Evolutionary conservation across 2,113 vertebrate genomes (phyloP), one percentile per base, ranked within the genome.

Genomic region (Oxyura jamaicensis): DNA sequence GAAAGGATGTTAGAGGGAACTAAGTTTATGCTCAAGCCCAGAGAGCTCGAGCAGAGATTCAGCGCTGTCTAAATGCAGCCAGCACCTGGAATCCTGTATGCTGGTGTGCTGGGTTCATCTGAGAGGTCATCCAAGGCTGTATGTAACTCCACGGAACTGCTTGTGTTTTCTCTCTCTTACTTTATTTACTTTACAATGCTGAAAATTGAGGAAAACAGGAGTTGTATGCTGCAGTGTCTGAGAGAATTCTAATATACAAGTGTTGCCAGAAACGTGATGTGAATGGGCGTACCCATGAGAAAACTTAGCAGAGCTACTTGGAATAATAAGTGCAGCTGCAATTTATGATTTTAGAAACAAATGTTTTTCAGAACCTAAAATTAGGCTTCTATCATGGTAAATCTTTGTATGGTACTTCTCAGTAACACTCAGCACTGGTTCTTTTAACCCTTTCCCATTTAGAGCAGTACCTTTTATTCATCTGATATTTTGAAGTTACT

Each of bases 271-370:
- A 90, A 71, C 63, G 22, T 5, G 2, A 44, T 44, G 35, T 86
- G 91, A 91, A 74, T 65, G 81, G 65, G 62, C 55, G 81, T 78
- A 84, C 56, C 79, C 76, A 88, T 88, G 72, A 90, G 88, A 86
- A 93, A 96, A 91, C 52, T 42, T 10, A 90, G 72, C 79, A 86
- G 46, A 90, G 60, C 83, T 83, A 65, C 55, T 90, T 90, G 29
- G 79, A 94, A 88, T 94, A 88, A 42, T 60, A 86, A 90, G 33
- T 72, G 88, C 85, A 96, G 75, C 88, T 97, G 85, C 88, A 91
- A 3, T 89, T 91, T 86, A 58, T 20, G 48, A 72, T 94, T 94
- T 91, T 86, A 84, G 73, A 83, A 91, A 17, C 1, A 78, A 65
- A 53, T 94, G 33, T 23, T 90, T 96, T 88, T 91, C 68, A 56